Base-by-base conservation (phyloP, 2,113 vertebrate genomes). In the Artemisiospiza belli region DNA sequence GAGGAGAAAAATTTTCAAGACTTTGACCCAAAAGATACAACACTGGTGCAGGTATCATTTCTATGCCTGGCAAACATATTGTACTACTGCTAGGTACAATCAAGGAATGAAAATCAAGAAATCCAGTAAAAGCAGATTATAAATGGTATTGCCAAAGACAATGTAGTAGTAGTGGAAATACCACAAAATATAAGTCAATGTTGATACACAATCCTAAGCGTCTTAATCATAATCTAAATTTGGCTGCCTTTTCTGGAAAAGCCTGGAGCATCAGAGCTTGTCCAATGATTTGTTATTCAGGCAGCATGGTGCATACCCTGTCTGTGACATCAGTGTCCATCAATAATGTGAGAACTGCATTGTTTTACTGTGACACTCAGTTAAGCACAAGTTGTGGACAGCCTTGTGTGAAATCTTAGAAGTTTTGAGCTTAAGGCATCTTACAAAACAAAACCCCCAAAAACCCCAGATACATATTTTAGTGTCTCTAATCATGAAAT, bases 301-400 rank as follows among this genome's bases (percentile, higher is more conserved):
- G 57, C 44, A 74, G 46, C 7, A 9, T 10, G 4, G 15, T 61
- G 15, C 43, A 25, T 46, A 16, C 16, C 35, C 41, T 47, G 64
- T 21, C 21, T 46, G 43, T 51, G 30, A 35, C n/a, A 76, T 43
- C 39, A 39, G 28, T 57, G 31, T 49, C 68, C 23, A 74, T 61
- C 66, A 82, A 7, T 74, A 54, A 44, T 0, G 0, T 12, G 5
- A 24, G 77, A 15, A 15, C 15, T 17, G 7, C 4, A 70, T 9
- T 35, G 12, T 70, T 90, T 80, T 13, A 14, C 19, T 62, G 4
- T 44, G 31, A 41, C 30, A 14, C 28, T 69, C 43, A 51, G 9
- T 69, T 73, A 64, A 43, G 11, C 15, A 30, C 55, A 12, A 54
- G 46, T 57, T 73, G 6, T 83, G 15, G 21, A 20, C 13, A 11